Conservation (phyloP, 2,113 vertebrate genomes). For the Engraulis encrasicolus region DNA sequence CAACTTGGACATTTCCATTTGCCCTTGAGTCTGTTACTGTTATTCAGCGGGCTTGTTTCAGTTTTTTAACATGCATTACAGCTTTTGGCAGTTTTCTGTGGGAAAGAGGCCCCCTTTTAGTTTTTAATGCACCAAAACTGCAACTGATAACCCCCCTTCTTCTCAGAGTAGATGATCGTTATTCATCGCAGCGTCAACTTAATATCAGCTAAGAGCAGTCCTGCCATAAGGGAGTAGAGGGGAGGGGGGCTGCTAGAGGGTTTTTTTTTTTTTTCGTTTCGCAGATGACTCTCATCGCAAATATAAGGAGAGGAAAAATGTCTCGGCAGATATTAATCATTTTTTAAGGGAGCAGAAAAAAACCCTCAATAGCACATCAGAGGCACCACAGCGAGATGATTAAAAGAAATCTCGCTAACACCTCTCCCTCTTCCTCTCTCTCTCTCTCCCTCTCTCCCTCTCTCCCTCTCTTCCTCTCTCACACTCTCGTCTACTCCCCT, state of each 20-base stretch:
- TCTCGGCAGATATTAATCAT: not conserved
- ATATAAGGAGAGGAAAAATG: not conserved
- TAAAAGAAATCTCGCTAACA: not conserved
- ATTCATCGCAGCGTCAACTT: not conserved
- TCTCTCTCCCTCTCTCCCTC: no score
- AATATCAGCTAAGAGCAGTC: slow-evolving; percentile 2
- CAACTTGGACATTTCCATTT: not conserved
- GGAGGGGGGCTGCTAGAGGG: not conserved
- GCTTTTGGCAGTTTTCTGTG: not conserved
- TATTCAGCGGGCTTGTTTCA: no score
- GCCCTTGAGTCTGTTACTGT: not conserved
- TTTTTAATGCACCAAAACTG: not conserved
- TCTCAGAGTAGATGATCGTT: not conserved
- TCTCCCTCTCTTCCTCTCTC: not conserved
- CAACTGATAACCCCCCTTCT: not conserved
- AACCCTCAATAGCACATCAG: not conserved
- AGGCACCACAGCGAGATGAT: not conserved
- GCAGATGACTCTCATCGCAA: not conserved
- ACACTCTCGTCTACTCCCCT: not conserved
- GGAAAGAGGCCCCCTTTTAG: not conserved
- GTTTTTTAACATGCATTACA: not conserved
- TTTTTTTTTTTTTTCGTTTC: no score
- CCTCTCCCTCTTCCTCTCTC: not conserved
- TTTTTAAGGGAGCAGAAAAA: not conserved
- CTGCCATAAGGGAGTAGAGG: not conserved